These are phyloP conservation scores for Diabrotica undecimpunctata DNA, from an alignment of 1,140 invertebrate species.

Conservation along the genomic window DNA sequence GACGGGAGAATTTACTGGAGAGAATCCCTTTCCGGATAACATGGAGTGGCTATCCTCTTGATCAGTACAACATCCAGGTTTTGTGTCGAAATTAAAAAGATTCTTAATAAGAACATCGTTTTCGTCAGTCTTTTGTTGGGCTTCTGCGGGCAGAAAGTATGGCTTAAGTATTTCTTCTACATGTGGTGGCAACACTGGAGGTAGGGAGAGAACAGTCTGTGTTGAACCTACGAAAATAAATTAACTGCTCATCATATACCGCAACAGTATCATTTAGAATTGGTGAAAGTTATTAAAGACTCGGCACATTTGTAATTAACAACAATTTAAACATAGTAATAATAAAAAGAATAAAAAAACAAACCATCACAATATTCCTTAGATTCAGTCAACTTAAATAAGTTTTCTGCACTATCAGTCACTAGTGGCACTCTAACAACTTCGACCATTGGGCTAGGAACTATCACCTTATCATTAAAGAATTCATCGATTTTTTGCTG, in stretches of 20 bases:
- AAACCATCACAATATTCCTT: constrained; percentile 19
- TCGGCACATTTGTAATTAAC: too few species aligned
- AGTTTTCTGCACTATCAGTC: constrained; percentile 22
- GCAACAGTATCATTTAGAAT: constrained; percentile 7
- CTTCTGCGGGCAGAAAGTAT: constrained; percentile 54
- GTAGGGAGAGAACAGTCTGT: constrained; percentile 40
- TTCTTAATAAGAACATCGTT: constrained; percentile 33
- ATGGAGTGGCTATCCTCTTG: constrained; percentile 6
- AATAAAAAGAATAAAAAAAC: background rate
- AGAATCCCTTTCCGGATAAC: constrained; percentile 25
- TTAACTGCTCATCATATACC: background rate
- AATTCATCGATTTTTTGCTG: constrained; percentile 44
- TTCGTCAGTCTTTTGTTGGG: constrained; percentile 27
- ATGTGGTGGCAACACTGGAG: constrained; percentile 52
- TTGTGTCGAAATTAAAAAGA: constrained; percentile 37
- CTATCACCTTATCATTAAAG: constrained; percentile 42
- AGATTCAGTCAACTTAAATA: constrained; percentile 9
- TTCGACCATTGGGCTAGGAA: constrained; percentile 41
- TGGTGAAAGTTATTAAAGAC: background rate
- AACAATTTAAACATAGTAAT: too few species aligned
- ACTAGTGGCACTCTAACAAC: constrained; percentile 28
- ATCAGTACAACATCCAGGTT: background rate
- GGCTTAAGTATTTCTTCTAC: constrained; percentile 58
- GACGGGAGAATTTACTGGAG: constrained; percentile 31
- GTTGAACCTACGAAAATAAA: constrained; percentile 26